phyloP scores from a whole-genome alignment of 2,113 vertebrate species.

The Nycticorax nycticorax region DNA sequence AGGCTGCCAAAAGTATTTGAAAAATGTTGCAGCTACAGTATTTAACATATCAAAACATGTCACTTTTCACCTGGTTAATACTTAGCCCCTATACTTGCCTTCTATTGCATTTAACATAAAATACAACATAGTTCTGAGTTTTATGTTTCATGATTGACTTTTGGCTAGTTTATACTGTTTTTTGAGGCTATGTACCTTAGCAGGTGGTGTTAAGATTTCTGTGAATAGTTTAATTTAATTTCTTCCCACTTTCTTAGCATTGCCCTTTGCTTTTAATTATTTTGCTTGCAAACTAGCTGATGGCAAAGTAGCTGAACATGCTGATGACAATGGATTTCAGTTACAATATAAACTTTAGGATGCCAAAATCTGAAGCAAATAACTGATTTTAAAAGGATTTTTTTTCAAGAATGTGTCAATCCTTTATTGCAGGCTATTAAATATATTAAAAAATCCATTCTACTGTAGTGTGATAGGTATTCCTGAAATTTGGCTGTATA shows the following conservation, averaged over 20 bases:
- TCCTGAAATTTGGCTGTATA: not conserved
- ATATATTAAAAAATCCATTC: not conserved
- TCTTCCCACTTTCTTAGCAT: slow-evolving; percentile 8
- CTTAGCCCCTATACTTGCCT: not conserved
- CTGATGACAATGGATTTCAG: not conserved
- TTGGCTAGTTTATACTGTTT: not conserved
- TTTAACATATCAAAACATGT: not conserved
- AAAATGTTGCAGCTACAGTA: not conserved
- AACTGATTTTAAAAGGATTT: not conserved
- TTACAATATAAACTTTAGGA: not conserved
- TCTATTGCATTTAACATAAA: not conserved
- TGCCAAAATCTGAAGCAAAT: not conserved
- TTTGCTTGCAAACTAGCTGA: slow-evolving; percentile 21
- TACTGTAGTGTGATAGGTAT: not conserved
- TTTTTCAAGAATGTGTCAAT: not conserved
- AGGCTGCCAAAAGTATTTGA: not conserved
- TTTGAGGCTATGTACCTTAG: not conserved
- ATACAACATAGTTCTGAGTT: not conserved
- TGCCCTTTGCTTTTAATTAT: slow-evolving; percentile 25
- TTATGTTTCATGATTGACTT: not conserved
- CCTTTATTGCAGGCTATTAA: not conserved
- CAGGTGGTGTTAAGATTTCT: slow-evolving; percentile 26
- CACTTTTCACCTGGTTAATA: not conserved
- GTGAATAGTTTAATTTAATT: slow-evolving; percentile 6
- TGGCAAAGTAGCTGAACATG: not conserved